These are phyloP conservation scores for Macrosiphum euphorbiae DNA, from an alignment of 2,888 invertebrate species.

Conservation along the genomic window DNA sequence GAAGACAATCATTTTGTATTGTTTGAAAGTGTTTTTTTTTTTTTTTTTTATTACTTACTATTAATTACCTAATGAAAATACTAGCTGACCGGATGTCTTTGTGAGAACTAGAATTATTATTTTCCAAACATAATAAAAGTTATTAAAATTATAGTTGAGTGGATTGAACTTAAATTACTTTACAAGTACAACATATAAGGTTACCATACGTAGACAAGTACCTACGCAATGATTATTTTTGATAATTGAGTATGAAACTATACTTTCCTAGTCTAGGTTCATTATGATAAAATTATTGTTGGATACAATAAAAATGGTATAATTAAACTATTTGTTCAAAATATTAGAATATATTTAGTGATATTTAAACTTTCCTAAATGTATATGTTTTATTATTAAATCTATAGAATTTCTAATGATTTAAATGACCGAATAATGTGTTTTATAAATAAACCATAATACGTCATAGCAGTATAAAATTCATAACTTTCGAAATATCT, in stretches of 20 bases:
- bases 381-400: too few relatives aligned
- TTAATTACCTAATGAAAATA: background rate
- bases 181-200: background rate
- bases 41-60: background rate
- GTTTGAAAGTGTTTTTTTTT: background rate
- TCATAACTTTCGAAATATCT: background rate
- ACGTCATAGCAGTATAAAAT: background rate
- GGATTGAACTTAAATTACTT: background rate
- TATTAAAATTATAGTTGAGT: background rate
- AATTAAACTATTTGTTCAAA: too few relatives aligned
- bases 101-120: background rate
- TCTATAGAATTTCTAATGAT: background rate
- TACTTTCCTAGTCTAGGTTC: background rate
- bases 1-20: background rate
- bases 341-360: too few relatives aligned
- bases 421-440: background rate
- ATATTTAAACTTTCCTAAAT: too few relatives aligned
- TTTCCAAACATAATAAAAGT: background rate
- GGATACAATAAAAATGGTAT: background rate
- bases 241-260: background rate
- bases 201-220: background rate
- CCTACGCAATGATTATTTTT: background rate
- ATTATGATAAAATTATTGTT: background rate
- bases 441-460: background rate
- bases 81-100: background rate